Evolutionary conservation across 1,140 invertebrate species (phyloP), one percentile per base, ranked within the genome.

Genomic region (Euura lappo): DNA sequence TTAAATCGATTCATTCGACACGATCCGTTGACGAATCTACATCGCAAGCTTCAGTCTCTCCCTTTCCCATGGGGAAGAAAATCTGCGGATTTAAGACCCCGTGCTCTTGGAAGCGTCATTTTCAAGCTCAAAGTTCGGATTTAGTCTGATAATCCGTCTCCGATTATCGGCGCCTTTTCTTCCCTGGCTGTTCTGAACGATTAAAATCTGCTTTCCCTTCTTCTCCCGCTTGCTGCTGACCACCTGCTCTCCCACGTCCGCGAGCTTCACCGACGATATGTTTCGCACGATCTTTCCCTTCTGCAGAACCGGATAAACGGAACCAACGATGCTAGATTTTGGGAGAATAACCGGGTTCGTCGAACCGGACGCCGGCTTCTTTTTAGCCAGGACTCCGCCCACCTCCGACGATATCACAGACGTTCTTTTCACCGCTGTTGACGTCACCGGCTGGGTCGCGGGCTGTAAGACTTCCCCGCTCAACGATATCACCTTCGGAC

Each of bases 291-390:
- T 44, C 11, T 51, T 51, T 51, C 71, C 65, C 43, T 68, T 76
- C n/a, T 71, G 47, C 47, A 51, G n/a, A 51, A 51, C 7, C 47
- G 47, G 47, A 28, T 28, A 28, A 28, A 28, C 28, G 0, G 28
- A 28, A 28, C 28, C 28, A 0, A 28, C 28, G 47, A n/a, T 2
- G 47, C 7, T n/a, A 7, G 73, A 45, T 74, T 83, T 87, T 1
- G 83, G 83, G 10, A 87, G 78, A 60, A 86, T 83, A 6, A 82
- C 71, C 0, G 80, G 73, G 74, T 79, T 81, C 71, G 68, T 51
- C 11, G 78, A 44, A 44, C 74, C 72, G n/a, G 70, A 3, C 6
- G 11, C 13, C 2, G 70, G 72, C 65, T 76, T 78, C 73, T 79
- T 80, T 69, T 81, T 81, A 7, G 76, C 10, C n/a, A 66, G 51